Base-by-base conservation (phyloP, 2,888 invertebrate genomes). In the Tenthredo distinguenda region DNA sequence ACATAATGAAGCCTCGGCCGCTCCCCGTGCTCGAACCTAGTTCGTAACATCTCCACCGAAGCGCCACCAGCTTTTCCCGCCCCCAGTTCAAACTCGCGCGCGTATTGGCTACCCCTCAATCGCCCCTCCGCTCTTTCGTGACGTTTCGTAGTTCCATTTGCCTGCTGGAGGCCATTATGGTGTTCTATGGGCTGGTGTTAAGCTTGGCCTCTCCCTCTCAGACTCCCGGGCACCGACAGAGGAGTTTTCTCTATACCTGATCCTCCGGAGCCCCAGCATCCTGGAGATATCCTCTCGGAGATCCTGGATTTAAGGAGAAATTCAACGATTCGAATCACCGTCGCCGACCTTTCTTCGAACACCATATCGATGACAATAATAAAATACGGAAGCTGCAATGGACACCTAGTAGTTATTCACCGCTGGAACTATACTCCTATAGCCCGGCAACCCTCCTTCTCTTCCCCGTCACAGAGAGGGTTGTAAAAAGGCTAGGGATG, bases 1-100 rank as follows among this genome's bases (percentile, higher is more conserved):
- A 93, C 93, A 93, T 93, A 93, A 93, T 93, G 93, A 93, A 93
- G 92, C 91, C 91, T 85, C 91, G 92, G 92, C 92, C 92, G 92
- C 92, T 93, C 93, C 93, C 93, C 92, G 91, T 91, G 91, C 91
- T 90, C 88, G 90, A 86, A 74, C 86, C 84, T 55, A 65, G 91
- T 92, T 91, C 89, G 58, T 71, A 87, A 85, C 88, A 86, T 88
- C 85, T 87, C 92, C 92, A 89, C 88, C 21, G 90, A 86, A 91
- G 91, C 92, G 92, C 92, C 88, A 90, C 90, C 74, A 86, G 83
- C 47, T 87, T 88, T 87, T 88, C 87, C 89, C 92, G 91, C 92
- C 93, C 86, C 72, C 86, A 4, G 82, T 10, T 68, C 68, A 85
- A 40, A 79, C 79, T 85, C 71, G 55, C 77, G 1, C 18, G 74